phyloP scores from a whole-genome alignment of 1,140 invertebrate species.

The Pygmarrhopalites habei region DNA sequence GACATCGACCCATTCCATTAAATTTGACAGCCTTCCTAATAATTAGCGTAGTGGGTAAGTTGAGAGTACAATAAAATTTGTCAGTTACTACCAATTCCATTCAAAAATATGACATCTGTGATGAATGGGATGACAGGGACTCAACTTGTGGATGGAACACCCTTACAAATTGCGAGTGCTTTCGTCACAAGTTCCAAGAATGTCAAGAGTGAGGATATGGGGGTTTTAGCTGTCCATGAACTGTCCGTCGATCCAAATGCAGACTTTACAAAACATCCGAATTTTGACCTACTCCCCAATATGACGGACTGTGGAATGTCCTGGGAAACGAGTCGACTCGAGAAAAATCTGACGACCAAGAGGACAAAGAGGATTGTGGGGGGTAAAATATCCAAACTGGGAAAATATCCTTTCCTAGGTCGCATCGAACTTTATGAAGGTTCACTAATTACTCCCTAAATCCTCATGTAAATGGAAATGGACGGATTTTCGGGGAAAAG shows the following conservation, averaged over 20 bases:
- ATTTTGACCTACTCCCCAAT: constrained; percentile 9
- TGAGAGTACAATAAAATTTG: too few relatives aligned
- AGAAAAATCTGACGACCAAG: not conserved
- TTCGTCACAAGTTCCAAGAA: too few relatives aligned
- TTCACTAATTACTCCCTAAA: not conserved
- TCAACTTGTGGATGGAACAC: too few relatives aligned
- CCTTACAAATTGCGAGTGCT: too few relatives aligned
- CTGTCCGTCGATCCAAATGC: not conserved
- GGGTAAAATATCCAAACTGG: constrained; percentile 5
- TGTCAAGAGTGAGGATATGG: not conserved
- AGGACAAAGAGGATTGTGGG: constrained; percentile 15
- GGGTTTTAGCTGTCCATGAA: not conserved
- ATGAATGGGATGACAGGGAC: too few relatives aligned
- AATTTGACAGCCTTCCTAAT: too few relatives aligned
- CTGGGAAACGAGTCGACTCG: too few relatives aligned
- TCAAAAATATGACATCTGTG: too few relatives aligned
- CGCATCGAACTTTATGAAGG: constrained; percentile 4
- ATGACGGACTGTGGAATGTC: constrained; percentile 9
- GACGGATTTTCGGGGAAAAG: not conserved
- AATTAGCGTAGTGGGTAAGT: too few relatives aligned
- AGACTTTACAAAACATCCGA: not conserved
- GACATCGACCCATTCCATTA: too few relatives aligned
- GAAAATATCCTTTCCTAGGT: constrained; percentile 17
- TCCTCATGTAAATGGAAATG: not conserved
- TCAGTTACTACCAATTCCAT: too few relatives aligned